These are phyloP conservation scores for Calidris pugnax DNA, from an alignment of 2,113 vertebrate genomes.

Conservation along the genomic window DNA sequence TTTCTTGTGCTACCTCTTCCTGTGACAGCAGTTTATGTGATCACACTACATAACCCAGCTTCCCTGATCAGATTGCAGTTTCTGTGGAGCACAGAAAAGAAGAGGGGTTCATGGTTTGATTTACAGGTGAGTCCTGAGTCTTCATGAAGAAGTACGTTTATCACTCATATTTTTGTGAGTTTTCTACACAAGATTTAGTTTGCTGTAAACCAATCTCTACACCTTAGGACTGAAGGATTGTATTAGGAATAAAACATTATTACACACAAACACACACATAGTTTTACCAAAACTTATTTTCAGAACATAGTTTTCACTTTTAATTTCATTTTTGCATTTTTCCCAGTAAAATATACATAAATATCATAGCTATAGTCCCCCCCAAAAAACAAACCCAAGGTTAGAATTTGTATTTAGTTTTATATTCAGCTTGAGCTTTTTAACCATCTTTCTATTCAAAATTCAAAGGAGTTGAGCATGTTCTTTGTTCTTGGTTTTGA, in stretches of 20 bases:
- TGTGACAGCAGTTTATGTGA: not conserved
- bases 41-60: not conserved
- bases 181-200: not conserved
- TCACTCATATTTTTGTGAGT: not conserved
- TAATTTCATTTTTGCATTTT: not conserved
- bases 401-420: not conserved
- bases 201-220: not conserved
- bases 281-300: not conserved
- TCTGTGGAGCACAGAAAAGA: not conserved
- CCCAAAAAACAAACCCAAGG: not conserved
- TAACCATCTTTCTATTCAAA: not conserved
- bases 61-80: not conserved
- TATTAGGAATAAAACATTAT: not conserved
- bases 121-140: not conserved
- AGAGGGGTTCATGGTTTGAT: not conserved
- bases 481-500: accelerated
- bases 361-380: not conserved
- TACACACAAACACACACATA: not conserved
- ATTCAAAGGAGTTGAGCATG: not conserved
- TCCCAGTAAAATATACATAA: not conserved
- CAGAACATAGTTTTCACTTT: not conserved
- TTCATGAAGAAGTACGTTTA: not conserved
- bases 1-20: not conserved
- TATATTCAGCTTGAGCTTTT: not conserved
- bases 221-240: not conserved